phyloP scores from a whole-genome alignment of 1,140 invertebrate species.

The Muscidifurax raptorellus region DNA sequence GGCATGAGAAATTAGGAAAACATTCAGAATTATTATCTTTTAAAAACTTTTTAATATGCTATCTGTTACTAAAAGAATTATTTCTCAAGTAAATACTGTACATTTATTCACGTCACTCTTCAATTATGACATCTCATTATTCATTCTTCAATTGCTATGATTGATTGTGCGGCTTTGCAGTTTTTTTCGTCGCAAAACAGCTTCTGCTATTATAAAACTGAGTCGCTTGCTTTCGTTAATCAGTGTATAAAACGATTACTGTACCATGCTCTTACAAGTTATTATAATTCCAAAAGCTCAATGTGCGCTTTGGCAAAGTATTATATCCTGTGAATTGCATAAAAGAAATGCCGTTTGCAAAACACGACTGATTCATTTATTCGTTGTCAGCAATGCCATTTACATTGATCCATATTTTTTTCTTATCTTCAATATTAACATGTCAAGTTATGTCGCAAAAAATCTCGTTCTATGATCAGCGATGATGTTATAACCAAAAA shows the following conservation, averaged over 20 bases:
- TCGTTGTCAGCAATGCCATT: conserved; percentile 5
- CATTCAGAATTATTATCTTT: not conserved
- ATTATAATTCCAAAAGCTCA: conserved; percentile 5
- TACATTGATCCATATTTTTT: conserved; percentile 11
- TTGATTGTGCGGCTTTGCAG: conserved; percentile 40
- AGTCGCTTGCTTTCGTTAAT: conserved; percentile 44
- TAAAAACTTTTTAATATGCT: not conserved
- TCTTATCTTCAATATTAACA: conserved; percentile 2
- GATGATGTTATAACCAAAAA: not conserved
- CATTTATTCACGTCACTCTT: conserved; percentile 1
- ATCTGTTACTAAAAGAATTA: too few relatives aligned
- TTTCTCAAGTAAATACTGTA: too few relatives aligned
- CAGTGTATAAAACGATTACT: conserved; percentile 30
- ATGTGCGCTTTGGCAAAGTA: conserved; percentile 14
- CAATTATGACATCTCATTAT: conserved; percentile 35
- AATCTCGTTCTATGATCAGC: not conserved
- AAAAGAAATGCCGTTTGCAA: not conserved
- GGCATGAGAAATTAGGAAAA: conserved; percentile 9
- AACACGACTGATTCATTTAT: not conserved
- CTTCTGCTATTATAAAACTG: conserved; percentile 23
- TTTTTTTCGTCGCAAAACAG: conserved; percentile 20
- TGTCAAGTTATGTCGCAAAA: not conserved
- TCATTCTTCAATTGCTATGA: conserved; percentile 17
- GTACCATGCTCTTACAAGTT: conserved; percentile 13
- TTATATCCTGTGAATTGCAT: not conserved